These are phyloP conservation scores for Mycalesis mineus DNA, from an alignment of 2,888 invertebrate genomes.

Conservation along the genomic window DNA sequence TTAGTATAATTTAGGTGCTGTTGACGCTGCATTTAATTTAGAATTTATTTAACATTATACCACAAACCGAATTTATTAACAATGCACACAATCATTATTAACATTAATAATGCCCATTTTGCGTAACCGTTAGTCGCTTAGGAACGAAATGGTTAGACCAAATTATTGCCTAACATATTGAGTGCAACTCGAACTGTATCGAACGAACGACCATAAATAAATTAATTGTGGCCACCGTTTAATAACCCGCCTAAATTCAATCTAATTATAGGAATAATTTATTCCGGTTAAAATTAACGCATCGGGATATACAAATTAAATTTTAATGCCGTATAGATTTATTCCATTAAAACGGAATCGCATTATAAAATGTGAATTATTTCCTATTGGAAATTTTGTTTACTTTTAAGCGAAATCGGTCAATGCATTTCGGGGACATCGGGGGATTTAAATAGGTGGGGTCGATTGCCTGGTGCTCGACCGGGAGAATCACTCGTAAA, in stretches of 20 bases:
- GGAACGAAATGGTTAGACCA: background rate
- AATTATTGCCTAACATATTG: slow-evolving; percentile 8
- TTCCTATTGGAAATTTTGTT: background rate
- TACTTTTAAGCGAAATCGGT: background rate
- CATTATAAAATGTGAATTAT: slow-evolving; percentile 10
- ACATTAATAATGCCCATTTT: background rate
- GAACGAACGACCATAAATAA: slow-evolving; percentile 21
- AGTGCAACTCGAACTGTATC: slow-evolving; percentile 3
- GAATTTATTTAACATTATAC: too few relatives aligned
- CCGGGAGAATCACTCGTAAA: too few relatives aligned
- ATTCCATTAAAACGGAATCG: slow-evolving; percentile 25
- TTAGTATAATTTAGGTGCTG: too few relatives aligned
- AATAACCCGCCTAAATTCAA: slow-evolving; percentile 26
- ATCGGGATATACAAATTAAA: slow-evolving; percentile 25
- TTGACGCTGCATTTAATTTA: too few relatives aligned
- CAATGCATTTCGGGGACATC: background rate
- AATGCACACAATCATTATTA: background rate
- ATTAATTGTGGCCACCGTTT: slow-evolving; percentile 23
- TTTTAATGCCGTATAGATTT: slow-evolving; percentile 36
- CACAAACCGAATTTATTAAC: too few relatives aligned
- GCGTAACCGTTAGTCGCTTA: background rate
- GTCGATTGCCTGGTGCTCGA: background rate
- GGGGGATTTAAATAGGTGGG: background rate
- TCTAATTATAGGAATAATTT: slow-evolving; percentile 31
- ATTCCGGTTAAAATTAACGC: slow-evolving; percentile 29